Percentiles rank a stretch among this genome's conserved stretches.
Evolutionary conservation across 37 sponge, comb jelly and placozoan species (phyloP).

Genomic region (Theonella swinhoei): DNA sequence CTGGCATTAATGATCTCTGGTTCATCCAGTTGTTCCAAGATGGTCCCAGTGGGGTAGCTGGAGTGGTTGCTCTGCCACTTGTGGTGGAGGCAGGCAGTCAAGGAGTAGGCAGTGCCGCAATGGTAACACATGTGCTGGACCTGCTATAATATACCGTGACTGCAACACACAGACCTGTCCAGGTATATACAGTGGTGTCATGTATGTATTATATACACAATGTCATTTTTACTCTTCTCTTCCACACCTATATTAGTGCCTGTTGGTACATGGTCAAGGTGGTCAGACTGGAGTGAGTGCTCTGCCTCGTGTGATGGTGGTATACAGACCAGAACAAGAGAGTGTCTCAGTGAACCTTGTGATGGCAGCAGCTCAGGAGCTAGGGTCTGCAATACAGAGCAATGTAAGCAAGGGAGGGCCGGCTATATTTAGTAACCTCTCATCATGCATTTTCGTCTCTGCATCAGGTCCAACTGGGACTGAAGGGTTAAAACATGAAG

Average conservation of each 20-base stretch:
- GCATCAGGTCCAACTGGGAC: not conserved
- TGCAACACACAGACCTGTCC: conserved; percentile 24
- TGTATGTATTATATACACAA: not conserved
- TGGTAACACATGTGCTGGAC: conserved; percentile 51
- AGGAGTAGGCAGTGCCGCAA: conserved; percentile 56
- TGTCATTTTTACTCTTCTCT: not conserved
- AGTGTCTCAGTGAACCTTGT: conserved; percentile 23
- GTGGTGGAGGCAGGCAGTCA: conserved; percentile 66
- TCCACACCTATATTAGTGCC: not conserved
- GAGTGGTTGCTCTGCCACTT: conserved; percentile 70
- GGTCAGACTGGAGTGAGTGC: conserved; percentile 44
- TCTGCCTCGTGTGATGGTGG: conserved; percentile 43
- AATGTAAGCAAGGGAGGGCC: not conserved
- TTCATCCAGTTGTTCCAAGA: conserved; percentile 5
- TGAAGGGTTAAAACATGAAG: not conserved
- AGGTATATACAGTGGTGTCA: too few species aligned
- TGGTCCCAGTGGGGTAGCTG: conserved; percentile 68
- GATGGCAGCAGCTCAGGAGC: conserved; percentile 5
- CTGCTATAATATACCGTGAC: not conserved
- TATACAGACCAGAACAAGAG: conserved; percentile 10
- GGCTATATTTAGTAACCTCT: too few species aligned
- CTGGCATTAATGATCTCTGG: not conserved
- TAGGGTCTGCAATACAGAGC: conserved; percentile 31
- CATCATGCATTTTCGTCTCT: not conserved
- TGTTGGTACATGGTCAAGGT: conserved; percentile 35